These are phyloP conservation scores for Chalcis sispes DNA, from an alignment of 2,888 invertebrate species.

Conservation along the genomic window DNA sequence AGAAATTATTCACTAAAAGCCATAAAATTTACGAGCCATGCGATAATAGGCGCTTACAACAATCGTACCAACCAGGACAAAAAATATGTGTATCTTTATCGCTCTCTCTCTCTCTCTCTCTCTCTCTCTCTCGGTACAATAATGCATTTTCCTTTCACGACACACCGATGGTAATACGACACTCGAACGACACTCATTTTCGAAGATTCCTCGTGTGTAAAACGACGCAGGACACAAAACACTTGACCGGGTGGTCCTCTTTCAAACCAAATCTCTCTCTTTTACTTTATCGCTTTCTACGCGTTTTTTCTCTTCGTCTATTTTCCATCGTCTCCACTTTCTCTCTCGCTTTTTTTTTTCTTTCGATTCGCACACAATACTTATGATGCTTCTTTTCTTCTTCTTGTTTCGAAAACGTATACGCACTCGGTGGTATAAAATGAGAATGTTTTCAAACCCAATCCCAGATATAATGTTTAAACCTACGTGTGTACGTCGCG, in stretches of 20 bases:
- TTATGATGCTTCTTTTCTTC: background rate
- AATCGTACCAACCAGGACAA: constrained; percentile 13
- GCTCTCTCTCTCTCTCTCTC: too few relatives aligned
- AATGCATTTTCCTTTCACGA: constrained; percentile 31
- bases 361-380: constrained; percentile 25
- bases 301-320: too few relatives aligned
- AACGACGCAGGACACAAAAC: constrained; percentile 24
- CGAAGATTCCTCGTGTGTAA: constrained; percentile 42
- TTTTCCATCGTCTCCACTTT: background rate
- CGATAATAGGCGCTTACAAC: constrained; percentile 5
- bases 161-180: constrained; percentile 30
- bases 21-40: constrained; percentile 38
- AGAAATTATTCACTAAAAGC: constrained; percentile 1
- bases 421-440: background rate
- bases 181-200: constrained; percentile 40
- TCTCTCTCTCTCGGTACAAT: constrained; percentile 13
- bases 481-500: constrained; percentile 1
- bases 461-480: constrained; percentile 1
- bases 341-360: background rate
- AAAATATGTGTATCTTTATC: too few relatives aligned
- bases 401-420: background rate
- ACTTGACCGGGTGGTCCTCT: constrained; percentile 54
- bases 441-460: background rate
- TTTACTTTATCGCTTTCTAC: background rate
- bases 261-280: too few relatives aligned